Percentiles rank a stretch among this genome's conserved stretches.
These are phyloP conservation scores for Pachliopta kotzebuea DNA, from an alignment of 2,888 invertebrate species.

Conservation along the genomic window DNA sequence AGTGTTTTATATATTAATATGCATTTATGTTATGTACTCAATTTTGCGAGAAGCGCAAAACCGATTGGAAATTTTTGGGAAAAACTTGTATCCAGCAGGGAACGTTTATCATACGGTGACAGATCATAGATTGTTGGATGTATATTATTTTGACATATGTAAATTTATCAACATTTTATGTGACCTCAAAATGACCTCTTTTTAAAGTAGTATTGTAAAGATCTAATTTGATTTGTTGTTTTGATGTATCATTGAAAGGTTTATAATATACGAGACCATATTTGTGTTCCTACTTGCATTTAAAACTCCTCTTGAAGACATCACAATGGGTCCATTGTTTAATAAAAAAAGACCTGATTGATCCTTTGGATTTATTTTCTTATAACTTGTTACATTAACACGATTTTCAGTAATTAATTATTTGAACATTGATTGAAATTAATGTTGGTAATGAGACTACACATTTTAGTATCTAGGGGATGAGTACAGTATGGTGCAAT, in stretches of 20 bases:
- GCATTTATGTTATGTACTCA: neutral
- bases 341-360: neutral
- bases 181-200: neutral
- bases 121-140: too few species aligned
- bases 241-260: neutral
- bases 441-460: neutral
- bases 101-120: too few species aligned
- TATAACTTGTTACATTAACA: neutral
- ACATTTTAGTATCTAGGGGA: too few species aligned
- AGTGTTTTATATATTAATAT: neutral
- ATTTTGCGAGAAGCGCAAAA: neutral
- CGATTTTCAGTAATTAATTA: neutral
- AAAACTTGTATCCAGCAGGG: too few species aligned
- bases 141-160: neutral
- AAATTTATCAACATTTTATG: neutral
- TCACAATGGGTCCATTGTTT: neutral
- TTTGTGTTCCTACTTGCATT: slow-evolving; percentile 27
- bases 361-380: neutral
- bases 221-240: slow-evolving; percentile 2
- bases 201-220: neutral
- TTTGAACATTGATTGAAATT: neutral
- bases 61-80: too few species aligned
- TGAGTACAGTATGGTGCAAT: too few species aligned
- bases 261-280: neutral
- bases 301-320: slow-evolving; percentile 6